Evolutionary conservation across 2,888 invertebrate species (phyloP), one percentile per base, ranked within the genome.

Genomic region (Hirtodrosophila cameraria): DNA sequence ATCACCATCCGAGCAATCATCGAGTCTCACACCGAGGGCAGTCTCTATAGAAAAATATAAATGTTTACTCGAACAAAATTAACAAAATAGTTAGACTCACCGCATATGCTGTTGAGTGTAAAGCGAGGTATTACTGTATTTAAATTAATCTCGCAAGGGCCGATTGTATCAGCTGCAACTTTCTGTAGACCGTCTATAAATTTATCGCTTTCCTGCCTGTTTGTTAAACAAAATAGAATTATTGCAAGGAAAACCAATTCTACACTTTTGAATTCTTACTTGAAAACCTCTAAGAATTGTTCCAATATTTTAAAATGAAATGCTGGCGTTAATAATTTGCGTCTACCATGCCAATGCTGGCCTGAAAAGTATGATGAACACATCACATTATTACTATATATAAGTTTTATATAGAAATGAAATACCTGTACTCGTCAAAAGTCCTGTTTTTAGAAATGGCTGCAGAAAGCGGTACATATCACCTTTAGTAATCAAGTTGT

Each of bases 231-330:
- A 35, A 25, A 2, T 0, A 16, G 8, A 8, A 1, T 23, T 7
- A 18, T 18, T 18, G 1, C 18, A 18, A 18, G 8, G 6, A 23
- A 23, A 1, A 7, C 8, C 1, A 23, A 42, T 2, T 13, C n/a
- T n/a, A n/a, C n/a, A n/a, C 1, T 6, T 0, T 7, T 0, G 0
- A 5, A n/a, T 23, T 18, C 77, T 49, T 30, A 88, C 88, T 87
- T 88, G 48, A 88, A 88, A 13, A 85, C 76, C 11, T 78, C 70
- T 4, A 75, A 11, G 9, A 95, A 96, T 75, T 94, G 93, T 79
- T 94, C 94, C 45, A 96, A 89, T 52, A 96, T 95, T 74, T 94
- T 94, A 87, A 95, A 96, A 89, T 96, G 96, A 88, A 96, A 96
- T 0, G 96, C 94, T 1, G 96, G 95, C 0, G 96, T 96, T 58